phyloP scores from a whole-genome alignment of 1,140 invertebrate species.

The Polypedilum vanderplanki region DNA sequence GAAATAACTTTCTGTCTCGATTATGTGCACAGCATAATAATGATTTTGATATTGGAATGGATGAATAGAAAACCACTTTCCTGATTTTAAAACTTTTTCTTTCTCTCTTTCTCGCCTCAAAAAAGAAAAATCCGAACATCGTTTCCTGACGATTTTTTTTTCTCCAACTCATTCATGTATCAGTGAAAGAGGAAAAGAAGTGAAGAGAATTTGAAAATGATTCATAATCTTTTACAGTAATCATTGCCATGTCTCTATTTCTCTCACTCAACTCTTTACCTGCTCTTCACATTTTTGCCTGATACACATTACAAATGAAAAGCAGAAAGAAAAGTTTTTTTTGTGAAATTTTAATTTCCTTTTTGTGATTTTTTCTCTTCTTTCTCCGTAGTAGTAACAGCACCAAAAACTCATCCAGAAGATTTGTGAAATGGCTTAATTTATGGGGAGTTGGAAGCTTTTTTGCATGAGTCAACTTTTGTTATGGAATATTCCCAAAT shows the following conservation, averaged over 20 bases:
- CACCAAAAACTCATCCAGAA: not conserved
- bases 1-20: too few relatives aligned
- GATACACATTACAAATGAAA: not conserved
- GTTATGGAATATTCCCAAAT: not conserved
- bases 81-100: too few relatives aligned
- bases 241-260: not conserved
- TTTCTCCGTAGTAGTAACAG: not conserved
- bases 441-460: not conserved
- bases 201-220: too few relatives aligned
- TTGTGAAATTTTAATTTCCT: slow-evolving; percentile 28
- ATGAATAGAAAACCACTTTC: too few relatives aligned
- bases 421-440: slow-evolving; percentile 2
- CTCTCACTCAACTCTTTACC: not conserved
- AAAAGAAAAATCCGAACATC: too few relatives aligned
- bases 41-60: too few relatives aligned
- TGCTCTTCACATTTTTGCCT: not conserved
- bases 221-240: too few relatives aligned
- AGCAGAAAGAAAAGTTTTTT: not conserved
- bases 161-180: too few relatives aligned
- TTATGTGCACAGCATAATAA: too few relatives aligned
- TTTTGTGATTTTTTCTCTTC: slow-evolving; percentile 9
- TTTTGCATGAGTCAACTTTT: not conserved
- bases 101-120: too few relatives aligned
- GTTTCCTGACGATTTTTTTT: too few relatives aligned
- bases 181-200: too few relatives aligned